Evolutionary conservation across 2,113 vertebrate species (phyloP).

Genomic region (Pithys albifrons): DNA sequence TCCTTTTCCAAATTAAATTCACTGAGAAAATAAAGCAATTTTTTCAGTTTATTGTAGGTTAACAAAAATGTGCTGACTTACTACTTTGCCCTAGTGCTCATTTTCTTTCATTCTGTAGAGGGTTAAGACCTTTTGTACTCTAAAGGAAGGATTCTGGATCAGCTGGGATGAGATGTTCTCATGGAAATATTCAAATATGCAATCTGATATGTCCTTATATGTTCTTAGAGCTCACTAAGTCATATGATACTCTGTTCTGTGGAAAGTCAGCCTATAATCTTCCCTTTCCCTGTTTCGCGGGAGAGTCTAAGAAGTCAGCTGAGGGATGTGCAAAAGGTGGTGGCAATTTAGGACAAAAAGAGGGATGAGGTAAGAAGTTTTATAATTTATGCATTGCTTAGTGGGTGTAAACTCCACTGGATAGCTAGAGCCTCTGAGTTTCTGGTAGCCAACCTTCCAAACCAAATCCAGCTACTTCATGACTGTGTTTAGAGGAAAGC

Average conservation of each 20-base stretch:
- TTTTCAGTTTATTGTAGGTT: not conserved
- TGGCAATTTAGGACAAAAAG: not conserved
- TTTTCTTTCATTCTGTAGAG: not conserved
- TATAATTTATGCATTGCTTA: not conserved
- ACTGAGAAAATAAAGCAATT: not conserved
- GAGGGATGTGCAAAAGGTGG: not conserved
- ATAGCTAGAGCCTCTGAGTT: not conserved
- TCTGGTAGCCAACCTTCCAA: not conserved
- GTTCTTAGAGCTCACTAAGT: not conserved
- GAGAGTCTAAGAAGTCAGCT: not conserved
- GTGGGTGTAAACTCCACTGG: not conserved
- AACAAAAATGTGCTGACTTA: not conserved
- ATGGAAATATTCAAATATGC: not conserved
- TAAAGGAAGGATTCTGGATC: not conserved
- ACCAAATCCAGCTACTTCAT: not conserved
- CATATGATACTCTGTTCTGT: not conserved
- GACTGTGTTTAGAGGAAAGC: not conserved
- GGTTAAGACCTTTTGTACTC: not conserved
- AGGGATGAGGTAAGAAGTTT: not conserved
- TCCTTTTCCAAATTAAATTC: not conserved
- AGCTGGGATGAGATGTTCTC: not conserved
- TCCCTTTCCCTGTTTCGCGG: not conserved
- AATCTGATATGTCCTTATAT: not conserved
- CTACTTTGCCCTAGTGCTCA: not conserved
- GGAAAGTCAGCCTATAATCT: not conserved